phyloP scores from a whole-genome alignment of 2,888 invertebrate species.

The Himalopsyche tibetana region DNA sequence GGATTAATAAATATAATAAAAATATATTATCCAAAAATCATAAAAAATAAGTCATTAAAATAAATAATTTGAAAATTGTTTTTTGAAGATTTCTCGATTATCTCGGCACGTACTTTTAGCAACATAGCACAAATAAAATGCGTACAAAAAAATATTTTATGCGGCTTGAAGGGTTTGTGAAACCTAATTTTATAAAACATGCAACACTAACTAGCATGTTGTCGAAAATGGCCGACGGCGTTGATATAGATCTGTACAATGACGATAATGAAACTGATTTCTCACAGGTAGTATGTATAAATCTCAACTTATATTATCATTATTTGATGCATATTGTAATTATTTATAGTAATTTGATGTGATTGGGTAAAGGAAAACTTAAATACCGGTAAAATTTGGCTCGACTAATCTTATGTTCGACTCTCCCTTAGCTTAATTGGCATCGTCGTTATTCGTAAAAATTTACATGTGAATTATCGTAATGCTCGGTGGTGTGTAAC shows the following conservation, averaged over 20 bases:
- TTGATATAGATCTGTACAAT: slow-evolving; percentile 97
- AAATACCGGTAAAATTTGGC: no score
- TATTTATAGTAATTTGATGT: not conserved
- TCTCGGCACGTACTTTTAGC: no score
- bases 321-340: not conserved
- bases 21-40: no score
- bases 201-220: slow-evolving; percentile 33
- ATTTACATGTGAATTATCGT: not conserved
- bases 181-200: not conserved
- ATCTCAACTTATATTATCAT: slow-evolving; percentile 47
- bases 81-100: no score
- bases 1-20: no score
- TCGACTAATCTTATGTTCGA: not conserved
- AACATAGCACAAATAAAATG: no score
- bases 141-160: no score
- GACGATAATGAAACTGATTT: slow-evolving; percentile 98
- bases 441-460: not conserved
- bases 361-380: no score
- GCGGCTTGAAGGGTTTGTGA: not conserved
- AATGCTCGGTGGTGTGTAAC: not conserved
- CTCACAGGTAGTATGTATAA: slow-evolving; percentile 78
- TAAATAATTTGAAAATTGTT: no score
- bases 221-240: slow-evolving; percentile 92
- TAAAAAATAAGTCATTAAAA: no score
- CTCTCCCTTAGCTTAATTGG: slow-evolving; percentile 3